Base-by-base conservation (phyloP, 1,140 invertebrate species). In the Conus ventricosus region DNA sequence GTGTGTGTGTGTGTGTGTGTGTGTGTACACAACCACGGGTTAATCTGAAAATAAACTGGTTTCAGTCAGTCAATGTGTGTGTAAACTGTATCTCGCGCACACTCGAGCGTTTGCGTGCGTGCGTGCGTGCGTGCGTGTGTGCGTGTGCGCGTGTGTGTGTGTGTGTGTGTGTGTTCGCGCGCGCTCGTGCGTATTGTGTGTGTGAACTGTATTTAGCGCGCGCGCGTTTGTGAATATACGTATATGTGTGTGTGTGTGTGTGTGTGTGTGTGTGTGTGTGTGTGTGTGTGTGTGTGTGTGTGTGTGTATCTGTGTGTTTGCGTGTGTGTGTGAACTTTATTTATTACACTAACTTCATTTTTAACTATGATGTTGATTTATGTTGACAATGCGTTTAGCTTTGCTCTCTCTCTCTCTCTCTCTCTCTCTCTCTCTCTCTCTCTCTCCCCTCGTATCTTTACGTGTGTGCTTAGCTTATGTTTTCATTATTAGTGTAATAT, bases 181-280 rank as follows among this genome's bases (percentile, higher is more conserved):
- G 39, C 39, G 39, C 39, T 39, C 3, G 39, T 39, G 39, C 39
- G 39, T 39, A 39, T 39, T 39, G 39, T 39, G 39, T 39, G 39
- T 0, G 0, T 39, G 39, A 39, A 39, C 39, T 39, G 39, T 39
- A 39, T 39, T 39, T 39, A 39, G 39, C 39, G 39, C 39, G 39
- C 3, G 39, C 39, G 39, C 39, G 39, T 39, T 39, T 39, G 39
- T 39, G 39, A 39, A 39, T 39, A 39, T 39, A 39, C 39, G 39
- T 39, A 39, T n/a, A n/a, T 51, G 39, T 17, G 51, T n/a, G 54
- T 83, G 39, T 83, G 82, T 8, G 4, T 83, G 82, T 83, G 55
- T 20, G 51, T 57, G 82, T n/a, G 75, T 78, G 75, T 78, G 75
- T 78, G 75, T 78, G 75, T 78, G 75, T 78, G 75, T 78, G 75